Evolutionary conservation across 2,113 vertebrate genomes (phyloP).

Genomic region (Condylura cristata): DNA sequence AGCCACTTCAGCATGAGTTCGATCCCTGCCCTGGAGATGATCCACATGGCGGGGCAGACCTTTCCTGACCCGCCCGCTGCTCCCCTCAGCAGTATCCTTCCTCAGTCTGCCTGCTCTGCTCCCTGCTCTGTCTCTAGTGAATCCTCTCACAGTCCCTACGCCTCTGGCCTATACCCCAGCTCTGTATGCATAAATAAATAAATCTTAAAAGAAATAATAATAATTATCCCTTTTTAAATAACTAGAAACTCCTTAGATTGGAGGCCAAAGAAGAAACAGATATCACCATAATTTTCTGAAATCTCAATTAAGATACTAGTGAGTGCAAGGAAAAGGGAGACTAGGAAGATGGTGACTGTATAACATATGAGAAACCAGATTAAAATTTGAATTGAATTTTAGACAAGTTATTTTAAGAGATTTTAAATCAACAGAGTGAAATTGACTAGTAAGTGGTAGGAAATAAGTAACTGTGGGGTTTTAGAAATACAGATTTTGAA

Average conservation of each 20-base stretch:
- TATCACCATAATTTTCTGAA: not conserved
- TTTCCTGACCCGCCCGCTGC: too few species aligned
- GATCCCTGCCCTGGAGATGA: too few species aligned
- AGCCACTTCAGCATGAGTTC: too few species aligned
- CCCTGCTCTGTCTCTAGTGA: too few species aligned
- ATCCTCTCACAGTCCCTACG: too few species aligned
- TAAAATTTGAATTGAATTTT: slow-evolving; percentile 27
- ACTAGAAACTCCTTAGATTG: slow-evolving; percentile 10
- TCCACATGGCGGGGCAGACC: too few species aligned
- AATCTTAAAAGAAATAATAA: too few species aligned
- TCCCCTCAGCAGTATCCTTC: too few species aligned
- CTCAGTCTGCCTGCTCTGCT: too few species aligned
- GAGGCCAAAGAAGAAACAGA: not conserved
- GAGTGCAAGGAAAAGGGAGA: not conserved
- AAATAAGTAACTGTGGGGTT: not conserved
- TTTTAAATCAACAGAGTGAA: not conserved
- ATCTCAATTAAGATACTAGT: not conserved
- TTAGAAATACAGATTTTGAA: not conserved
- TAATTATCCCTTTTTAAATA: slow-evolving; percentile 11
- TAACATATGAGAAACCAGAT: not conserved
- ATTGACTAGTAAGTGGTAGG: slow-evolving; percentile 8
- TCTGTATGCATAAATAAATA: too few species aligned
- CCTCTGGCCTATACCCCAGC: too few species aligned
- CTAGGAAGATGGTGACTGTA: not conserved
- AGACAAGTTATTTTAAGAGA: not conserved